Evolutionary conservation across 1,140 invertebrate genomes (phyloP), one percentile per base, ranked within the genome.

Genomic region (Polypedilum pembai): DNA sequence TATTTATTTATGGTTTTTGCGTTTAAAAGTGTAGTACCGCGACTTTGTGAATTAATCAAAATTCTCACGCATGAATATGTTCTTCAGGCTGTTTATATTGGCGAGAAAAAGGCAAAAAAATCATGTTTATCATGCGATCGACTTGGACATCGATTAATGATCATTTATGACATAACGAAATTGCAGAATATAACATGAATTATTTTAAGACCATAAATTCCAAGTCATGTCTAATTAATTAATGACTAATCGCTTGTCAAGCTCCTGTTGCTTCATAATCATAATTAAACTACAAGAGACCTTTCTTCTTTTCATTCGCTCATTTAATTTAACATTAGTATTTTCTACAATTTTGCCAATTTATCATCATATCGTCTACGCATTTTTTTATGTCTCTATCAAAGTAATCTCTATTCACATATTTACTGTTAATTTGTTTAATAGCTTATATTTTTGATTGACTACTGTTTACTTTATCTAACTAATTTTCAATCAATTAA

Each of bases 241-340:
- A 56, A 56, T 56, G 45, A 56, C 45, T 56, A 56, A 56, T 56
- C 45, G 45, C n/a, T 4, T 56, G 45, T 15, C 45, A 56, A 15
- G 45, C 45, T 56, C 45, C 45, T 56, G 45, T 56, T n/a, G 45
- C 45, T 56, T 56, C 12, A n/a, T n/a, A 56, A 56, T 56, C n/a
- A 56, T 56, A 56, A 56, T 56, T 56, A 56, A 56, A 56, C 45
- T 12, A 56, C 45, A n/a, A 4, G 45, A 56, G 45, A 0, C 12
- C 15, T 56, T 33, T 33, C 24, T 33, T 33, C 24, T 33, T 33
- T 33, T 33, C 5, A 5, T 33, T 33, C 24, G 24, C 5, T 33
- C 24, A 33, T 33, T 33, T 33, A 33, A 33, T 33, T 33, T 33
- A 33, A 5, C 24, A 33, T 33, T 33, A 3, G 24, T 33, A 33